Evolutionary conservation across 2,113 vertebrate species (phyloP), one percentile per base, ranked within the genome.

Genomic region (Pomatostomus ruficeps): DNA sequence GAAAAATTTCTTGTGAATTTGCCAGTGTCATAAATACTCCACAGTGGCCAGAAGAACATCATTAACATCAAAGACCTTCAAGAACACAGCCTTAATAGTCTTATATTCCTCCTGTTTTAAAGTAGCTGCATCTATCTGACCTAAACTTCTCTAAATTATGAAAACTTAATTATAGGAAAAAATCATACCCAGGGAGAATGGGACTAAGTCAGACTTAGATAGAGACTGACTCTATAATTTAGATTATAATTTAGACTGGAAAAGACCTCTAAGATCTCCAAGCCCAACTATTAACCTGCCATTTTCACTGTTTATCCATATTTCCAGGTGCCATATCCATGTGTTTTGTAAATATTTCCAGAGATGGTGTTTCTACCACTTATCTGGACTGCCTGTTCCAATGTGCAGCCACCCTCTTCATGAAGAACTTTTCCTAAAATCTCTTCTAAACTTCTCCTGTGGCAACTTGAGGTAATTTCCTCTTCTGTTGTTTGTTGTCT

Each of bases 391-490:
- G 2, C 23, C 21, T 22, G 0, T 46, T 85, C 18, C 38, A 61
- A 19, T 12, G 4, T 3, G 20, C n/a, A 12, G n/a, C 1, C 33
- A 66, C 3, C 0, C 3, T 78, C 49, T 52, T 6, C 0, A 8
- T 10, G 5, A 35, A 54, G 6, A 67, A 45, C 54, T 18, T 71
- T 25, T 51, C 23, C 9, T 66, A 21, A 57, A 46, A n/a, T 46
- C 29, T n/a, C 45, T 6, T 31, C 9, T 29, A 66, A 90, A 79
- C 7, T 4, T 66, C 7, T 31, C 13, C 3, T 82, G 6, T 5
- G 0, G 0, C 14, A 88, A n/a, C 33, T 9, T 57, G 4, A 88
- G 29, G 8, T 14, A 8, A 5, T 36, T 55, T 90, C 25, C 7
- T 79, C 22, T 49, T 33, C 2, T 46, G 2, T 66, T 20, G 1